Evolutionary conservation across 2,888 invertebrate genomes (phyloP), one percentile per base, ranked within the genome.

Genomic region (Synergus laeviventris): DNA sequence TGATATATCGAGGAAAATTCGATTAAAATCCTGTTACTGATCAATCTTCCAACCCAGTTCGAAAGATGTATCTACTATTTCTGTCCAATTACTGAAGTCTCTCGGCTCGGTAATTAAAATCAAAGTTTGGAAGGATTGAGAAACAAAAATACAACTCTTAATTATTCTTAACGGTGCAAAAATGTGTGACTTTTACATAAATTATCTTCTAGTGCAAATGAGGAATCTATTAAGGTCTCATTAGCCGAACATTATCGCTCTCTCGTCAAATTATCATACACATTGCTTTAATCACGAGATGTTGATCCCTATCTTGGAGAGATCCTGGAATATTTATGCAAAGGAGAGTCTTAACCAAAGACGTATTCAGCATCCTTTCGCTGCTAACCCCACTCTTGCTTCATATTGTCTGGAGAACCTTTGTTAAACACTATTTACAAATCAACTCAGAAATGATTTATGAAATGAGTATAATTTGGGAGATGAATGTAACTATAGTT

Each of bases 291-390:
- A 31, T 66, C 66, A 14, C 45, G 66, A 42, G 24, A 66, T 66
- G 66, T 66, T 66, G 66, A 24, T 66, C 45, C 45, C 31, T 66
- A 66, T 66, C 66, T 66, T 45, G 24, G 24, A 42, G 45, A 45
- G 66, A 66, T 45, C 66, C 16, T 66, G 66, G 66, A 66, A 66
- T 66, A 66, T 45, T 66, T 66, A 66, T 66, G 66, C 66, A 66
- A 66, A 66, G 45, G 2, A 66, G 66, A 54, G 9, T n/a, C 16
- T 45, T 12, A 24, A 45, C 21, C 24, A 42, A 66, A 66, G 42
- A 45, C 42, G 45, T 66, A 36, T 31, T 61, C 66, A 39, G 45
- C 31, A 66, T 66, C 66, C 45, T 66, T 66, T 66, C 24, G 66
- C 24, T 45, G 66, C 24, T 31, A 66, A 45, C 31, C 24, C 24